A percentile compares a stretch with the other conserved stretches of the same genome.
These are phyloP conservation scores for Sparus aurata DNA, from an alignment of 2,797 vertebrate genomes.

Conservation along the genomic window DNA sequence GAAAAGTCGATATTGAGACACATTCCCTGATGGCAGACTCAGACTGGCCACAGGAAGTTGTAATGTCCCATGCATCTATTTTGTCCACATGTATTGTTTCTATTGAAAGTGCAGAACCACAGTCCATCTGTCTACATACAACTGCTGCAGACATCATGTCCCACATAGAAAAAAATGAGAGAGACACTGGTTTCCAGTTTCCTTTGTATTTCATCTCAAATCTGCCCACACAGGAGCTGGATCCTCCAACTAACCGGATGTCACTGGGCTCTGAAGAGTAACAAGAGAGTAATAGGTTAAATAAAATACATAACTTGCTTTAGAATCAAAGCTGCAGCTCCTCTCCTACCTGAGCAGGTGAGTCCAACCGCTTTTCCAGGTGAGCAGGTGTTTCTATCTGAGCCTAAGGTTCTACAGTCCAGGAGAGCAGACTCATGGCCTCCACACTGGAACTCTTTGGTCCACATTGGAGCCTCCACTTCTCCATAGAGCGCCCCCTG, in stretches of 20 bases:
- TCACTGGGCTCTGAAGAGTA: neutral
- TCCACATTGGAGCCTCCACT: too few relatives aligned
- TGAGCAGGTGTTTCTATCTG: too few relatives aligned
- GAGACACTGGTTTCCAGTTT: neutral
- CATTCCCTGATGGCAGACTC: neutral
- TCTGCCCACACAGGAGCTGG: slow-evolving; percentile 11
- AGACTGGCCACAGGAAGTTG: neutral
- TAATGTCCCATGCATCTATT: neutral
- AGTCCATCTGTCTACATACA: slow-evolving; percentile 18
- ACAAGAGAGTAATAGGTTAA: neutral
- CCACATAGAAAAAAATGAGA: accelerated
- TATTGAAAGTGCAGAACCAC: slow-evolving; percentile 13
- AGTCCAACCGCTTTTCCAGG: too few relatives aligned
- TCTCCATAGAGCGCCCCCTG: too few relatives aligned
- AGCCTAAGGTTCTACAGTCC: too few relatives aligned
- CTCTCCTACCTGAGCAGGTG: too few relatives aligned
- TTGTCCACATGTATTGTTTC: accelerated
- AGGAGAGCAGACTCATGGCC: too few relatives aligned
- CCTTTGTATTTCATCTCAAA: neutral
- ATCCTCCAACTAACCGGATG: neutral
- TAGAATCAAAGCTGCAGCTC: slow-evolving; percentile 2
- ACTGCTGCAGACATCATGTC: neutral
- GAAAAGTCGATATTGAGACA: neutral
- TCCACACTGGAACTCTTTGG: too few relatives aligned
- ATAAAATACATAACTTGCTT: too few relatives aligned